Base-by-base conservation (phyloP, 2,113 vertebrate species). In the Phrynosoma blainvillii region DNA sequence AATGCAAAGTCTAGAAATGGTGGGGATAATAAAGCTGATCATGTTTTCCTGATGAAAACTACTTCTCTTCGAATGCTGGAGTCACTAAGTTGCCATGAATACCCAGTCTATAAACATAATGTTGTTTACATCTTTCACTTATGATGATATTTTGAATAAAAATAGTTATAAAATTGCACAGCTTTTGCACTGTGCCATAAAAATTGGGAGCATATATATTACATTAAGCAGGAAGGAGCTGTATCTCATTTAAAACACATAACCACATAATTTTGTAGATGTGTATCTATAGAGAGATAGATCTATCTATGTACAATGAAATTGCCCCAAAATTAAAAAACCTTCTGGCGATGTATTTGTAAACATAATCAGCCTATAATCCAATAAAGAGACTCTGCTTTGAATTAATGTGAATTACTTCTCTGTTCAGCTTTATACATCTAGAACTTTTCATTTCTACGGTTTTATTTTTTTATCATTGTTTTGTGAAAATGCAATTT, bases 321-420 rank as follows among this genome's bases (percentile, higher is more conserved):
- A 97, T 97, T 96, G 92, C 94, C 96, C 96, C 95, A 88, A 97
- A 98, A 98, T 97, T 97, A 97, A 97, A 98, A 97, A 88, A 95
- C 97, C 97, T 96, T 94, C 94, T 94, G 96, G 97, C 97, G 93
- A 94, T 96, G 92, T 97, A 97, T 97, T 97, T 96, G 96, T 97
- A 97, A 96, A 96, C 96, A 98, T 97, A 98, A 97, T 97, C 97
- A 97, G 94, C 95, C 96, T 93, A 93, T 97, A 97, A 96, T 97
- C 96, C 96, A 97, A 97, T 97, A 97, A 97, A 96, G 92, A 93
- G 90, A 75, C 77, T 94, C 94, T 91, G 93, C 93, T 97, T 95
- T 96, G 97, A 97, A 97, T 97, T 96, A 96, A 96, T 96, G 95
- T 70, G 93, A 87, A 89, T 96, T 96, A 94, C 92, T 88, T 93